phyloP scores from a whole-genome alignment of 64 coral and sea anemone genomes.

The Trachythela sp. region DNA sequence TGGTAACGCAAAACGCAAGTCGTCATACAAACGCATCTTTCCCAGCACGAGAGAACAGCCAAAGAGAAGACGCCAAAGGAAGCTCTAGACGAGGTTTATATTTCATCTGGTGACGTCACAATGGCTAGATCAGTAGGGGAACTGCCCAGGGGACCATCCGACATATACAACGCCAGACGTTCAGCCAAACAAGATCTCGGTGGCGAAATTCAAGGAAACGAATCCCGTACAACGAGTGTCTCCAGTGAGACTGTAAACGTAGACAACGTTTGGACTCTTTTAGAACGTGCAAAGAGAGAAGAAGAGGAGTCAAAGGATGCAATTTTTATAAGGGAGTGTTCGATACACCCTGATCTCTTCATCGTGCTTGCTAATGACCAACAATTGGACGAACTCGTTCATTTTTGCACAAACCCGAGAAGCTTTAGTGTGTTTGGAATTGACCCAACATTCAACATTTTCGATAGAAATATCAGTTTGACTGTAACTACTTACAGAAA shows the following conservation, averaged over 20 bases:
- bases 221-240: neutral
- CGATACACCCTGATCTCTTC: slow-evolving; percentile 46
- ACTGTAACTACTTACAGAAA: slow-evolving; percentile 62
- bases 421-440: slow-evolving; percentile 57
- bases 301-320: slow-evolving; percentile 44
- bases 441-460: slow-evolving; percentile 59
- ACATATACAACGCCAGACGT: slow-evolving; percentile 52
- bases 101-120: slow-evolving; percentile 23
- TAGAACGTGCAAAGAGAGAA: slow-evolving; percentile 50
- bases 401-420: slow-evolving; percentile 47
- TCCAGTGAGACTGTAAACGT: neutral
- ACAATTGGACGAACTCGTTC: slow-evolving; percentile 31
- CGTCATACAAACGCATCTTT: neutral
- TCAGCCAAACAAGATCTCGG: neutral
- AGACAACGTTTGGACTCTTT: slow-evolving; percentile 38
- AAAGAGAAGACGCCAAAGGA: neutral
- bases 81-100: neutral
- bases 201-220: neutral
- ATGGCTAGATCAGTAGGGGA: slow-evolving; percentile 33
- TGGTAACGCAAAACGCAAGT: neutral
- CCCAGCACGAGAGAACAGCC: neutral
- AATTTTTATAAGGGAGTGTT: slow-evolving; percentile 41
- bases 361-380: slow-evolving; percentile 49
- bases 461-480: slow-evolving; percentile 48
- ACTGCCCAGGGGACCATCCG: slow-evolving; percentile 47